A percentile compares a stretch with the other conserved stretches of the same genome.
phyloP scores from a whole-genome alignment of 2,888 invertebrate genomes.

The Clanis bilineata region DNA sequence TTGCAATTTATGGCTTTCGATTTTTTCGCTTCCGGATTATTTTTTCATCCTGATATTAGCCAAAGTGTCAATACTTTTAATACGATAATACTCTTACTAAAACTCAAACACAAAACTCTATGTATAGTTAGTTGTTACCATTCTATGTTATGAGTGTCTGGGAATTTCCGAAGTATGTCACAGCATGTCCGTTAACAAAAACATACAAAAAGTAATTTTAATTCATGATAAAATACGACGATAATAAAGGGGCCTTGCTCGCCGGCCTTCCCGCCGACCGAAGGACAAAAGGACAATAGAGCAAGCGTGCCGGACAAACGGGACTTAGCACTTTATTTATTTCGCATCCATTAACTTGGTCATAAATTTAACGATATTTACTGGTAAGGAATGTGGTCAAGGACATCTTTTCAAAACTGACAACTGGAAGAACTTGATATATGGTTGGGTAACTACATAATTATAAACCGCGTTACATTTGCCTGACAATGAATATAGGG shows the following conservation, averaged over 20 bases:
- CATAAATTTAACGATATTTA: slow-evolving; percentile 60
- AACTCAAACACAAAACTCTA: too few species aligned
- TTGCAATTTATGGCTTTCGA: slow-evolving; percentile 68
- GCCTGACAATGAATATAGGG: neutral
- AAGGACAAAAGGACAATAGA: slow-evolving; percentile 68
- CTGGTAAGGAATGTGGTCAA: slow-evolving; percentile 51
- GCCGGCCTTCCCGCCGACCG: slow-evolving; percentile 57
- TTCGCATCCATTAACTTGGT: slow-evolving; percentile 41
- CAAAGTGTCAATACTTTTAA: neutral
- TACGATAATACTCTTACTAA: neutral
- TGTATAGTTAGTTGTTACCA: too few species aligned
- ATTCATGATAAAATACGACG: slow-evolving; percentile 26
- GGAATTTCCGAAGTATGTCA: too few species aligned
- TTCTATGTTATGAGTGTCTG: too few species aligned
- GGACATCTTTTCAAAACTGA: slow-evolving; percentile 42
- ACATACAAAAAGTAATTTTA: slow-evolving; percentile 22
- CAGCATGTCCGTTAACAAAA: slow-evolving; percentile 11
- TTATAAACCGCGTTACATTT: neutral
- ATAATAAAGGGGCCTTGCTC: slow-evolving; percentile 39
- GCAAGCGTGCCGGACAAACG: slow-evolving; percentile 52
- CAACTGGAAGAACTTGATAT: neutral
- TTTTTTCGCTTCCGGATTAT: slow-evolving; percentile 68
- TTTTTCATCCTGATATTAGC: slow-evolving; percentile 17
- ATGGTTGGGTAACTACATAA: neutral
- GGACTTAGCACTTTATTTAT: slow-evolving; percentile 53